Evolutionary conservation across 2,797 vertebrate species (phyloP).

Genomic region (Cyprinella venusta): DNA sequence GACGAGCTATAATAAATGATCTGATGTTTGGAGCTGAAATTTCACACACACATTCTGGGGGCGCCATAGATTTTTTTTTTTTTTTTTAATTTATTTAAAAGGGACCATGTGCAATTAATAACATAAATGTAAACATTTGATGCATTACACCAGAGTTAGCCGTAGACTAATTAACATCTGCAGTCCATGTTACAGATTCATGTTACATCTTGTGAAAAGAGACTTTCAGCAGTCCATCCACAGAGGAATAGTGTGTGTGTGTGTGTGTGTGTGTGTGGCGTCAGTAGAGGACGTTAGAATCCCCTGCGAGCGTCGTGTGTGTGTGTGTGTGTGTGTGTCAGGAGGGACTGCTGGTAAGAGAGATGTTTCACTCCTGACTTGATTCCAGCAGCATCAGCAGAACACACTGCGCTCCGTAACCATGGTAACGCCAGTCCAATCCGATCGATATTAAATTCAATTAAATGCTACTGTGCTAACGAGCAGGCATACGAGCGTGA

Average conservation of each 20-base stretch:
- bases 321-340: not conserved
- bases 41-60: no score
- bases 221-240: no score
- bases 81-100: no score
- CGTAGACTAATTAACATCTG: no score
- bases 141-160: no score
- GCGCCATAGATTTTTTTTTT: no score
- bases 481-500: conserved; percentile 45
- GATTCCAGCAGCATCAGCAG: conserved; percentile 60
- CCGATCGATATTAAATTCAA: conserved; percentile 70
- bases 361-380: conserved; percentile 23
- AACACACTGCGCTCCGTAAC: conserved; percentile 64
- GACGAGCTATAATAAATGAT: no score
- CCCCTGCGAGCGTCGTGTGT: not conserved
- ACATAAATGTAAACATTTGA: no score
- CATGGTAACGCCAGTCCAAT: conserved; percentile 60
- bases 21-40: no score
- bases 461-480: conserved; percentile 66
- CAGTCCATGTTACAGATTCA: no score
- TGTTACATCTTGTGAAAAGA: no score
- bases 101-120: no score
- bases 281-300: not conserved
- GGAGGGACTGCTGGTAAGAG: not conserved
- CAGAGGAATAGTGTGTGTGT: not conserved
- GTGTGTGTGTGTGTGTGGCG: not conserved